Conservation (phyloP, 1,140 invertebrate genomes). For the Samia ricini region DNA sequence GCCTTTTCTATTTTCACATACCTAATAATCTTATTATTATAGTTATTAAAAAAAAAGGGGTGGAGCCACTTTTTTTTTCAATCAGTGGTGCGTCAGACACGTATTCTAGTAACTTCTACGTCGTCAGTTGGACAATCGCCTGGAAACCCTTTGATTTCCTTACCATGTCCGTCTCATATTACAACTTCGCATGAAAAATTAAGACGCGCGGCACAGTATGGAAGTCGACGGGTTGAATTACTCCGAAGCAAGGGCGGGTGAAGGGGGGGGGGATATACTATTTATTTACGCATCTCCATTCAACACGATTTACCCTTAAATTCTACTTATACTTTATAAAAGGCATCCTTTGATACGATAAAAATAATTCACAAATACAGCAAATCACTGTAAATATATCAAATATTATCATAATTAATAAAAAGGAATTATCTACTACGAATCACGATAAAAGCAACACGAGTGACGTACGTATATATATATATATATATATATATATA, state of each 20-base stretch:
- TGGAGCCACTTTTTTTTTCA: not conserved
- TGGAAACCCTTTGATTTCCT: not conserved
- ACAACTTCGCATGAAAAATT: no score
- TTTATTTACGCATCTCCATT: conserved; percentile 59
- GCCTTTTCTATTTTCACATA: conserved; percentile 38
- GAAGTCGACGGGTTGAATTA: no score
- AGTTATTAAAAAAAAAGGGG: not conserved
- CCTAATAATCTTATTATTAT: conserved; percentile 29
- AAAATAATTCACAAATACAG: conserved; percentile 50
- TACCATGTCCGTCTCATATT: not conserved
- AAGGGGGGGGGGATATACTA: conserved; percentile 9
- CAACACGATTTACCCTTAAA: conserved; percentile 58
- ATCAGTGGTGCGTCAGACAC: not conserved
- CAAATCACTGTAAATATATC: conserved; percentile 49
- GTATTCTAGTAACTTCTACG: not conserved
- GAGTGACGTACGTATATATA: conserved; percentile 44
- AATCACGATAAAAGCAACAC: conserved; percentile 63
- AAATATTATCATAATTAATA: no score
- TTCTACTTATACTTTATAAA: conserved; percentile 71
- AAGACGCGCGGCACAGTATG: no score
- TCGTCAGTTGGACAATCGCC: not conserved
- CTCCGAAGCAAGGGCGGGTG: conserved; percentile 26
- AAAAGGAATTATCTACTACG: conserved; percentile 46
- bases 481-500: no score
- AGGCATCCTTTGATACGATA: conserved; percentile 67